phyloP scores from a whole-genome alignment of 1,140 invertebrate genomes.

The Spodoptera frugiperda region DNA sequence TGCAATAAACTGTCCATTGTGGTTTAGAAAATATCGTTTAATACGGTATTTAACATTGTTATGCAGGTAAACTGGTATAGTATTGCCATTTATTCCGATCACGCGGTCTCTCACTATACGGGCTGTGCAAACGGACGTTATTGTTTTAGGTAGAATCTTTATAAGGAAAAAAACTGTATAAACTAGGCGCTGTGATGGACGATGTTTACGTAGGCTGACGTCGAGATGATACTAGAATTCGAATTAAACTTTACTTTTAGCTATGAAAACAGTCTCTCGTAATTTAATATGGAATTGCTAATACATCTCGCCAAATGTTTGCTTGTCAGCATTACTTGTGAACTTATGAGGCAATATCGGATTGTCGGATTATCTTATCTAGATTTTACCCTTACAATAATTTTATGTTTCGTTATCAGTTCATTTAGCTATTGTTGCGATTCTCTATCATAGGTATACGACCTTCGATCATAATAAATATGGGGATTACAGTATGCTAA shows the following conservation, averaged over 20 bases:
- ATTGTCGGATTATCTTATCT: neutral
- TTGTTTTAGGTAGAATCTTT: slow-evolving; percentile 31
- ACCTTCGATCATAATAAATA: neutral
- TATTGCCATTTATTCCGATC: slow-evolving; percentile 42
- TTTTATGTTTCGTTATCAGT: neutral
- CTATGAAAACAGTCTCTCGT: neutral
- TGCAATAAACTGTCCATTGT: no score
- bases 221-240: slow-evolving; percentile 13
- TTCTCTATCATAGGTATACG: neutral
- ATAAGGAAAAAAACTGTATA: slow-evolving; percentile 25
- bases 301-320: no score
- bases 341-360: no score
- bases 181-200: slow-evolving; percentile 8
- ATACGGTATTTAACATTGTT: slow-evolving; percentile 3
- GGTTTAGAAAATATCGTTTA: no score
- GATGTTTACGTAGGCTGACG: slow-evolving; percentile 1
- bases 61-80: slow-evolving; percentile 36
- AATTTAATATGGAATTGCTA: no score
- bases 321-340: no score
- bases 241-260: slow-evolving; percentile 21
- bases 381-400: neutral
- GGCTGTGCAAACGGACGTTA: slow-evolving; percentile 24
- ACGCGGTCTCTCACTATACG: slow-evolving; percentile 36
- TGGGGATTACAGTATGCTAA: neutral
- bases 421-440: neutral